Evolutionary conservation across 2,797 vertebrate species (phyloP).

Genomic region (Podarcis siculus): DNA sequence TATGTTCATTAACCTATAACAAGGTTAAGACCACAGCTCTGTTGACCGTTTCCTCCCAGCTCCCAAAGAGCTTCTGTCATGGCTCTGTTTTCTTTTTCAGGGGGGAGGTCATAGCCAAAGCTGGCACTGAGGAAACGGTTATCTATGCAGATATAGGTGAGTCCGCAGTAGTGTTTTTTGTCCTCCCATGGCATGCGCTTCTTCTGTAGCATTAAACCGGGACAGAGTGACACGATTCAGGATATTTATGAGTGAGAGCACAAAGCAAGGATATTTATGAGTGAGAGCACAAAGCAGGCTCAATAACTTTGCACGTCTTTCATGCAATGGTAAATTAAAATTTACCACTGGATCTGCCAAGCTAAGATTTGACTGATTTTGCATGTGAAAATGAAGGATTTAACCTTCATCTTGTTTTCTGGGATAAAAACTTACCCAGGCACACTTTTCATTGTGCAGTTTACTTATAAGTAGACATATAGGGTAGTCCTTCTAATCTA

Average conservation of each 20-base stretch:
- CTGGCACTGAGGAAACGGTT: constrained; percentile 84
- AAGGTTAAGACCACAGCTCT: too few species aligned
- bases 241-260: neutral
- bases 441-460: too few species aligned
- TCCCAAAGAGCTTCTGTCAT: too few species aligned
- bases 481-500: too few species aligned
- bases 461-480: too few species aligned
- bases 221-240: neutral
- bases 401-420: neutral
- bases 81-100: constrained; percentile 76
- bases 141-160: constrained; percentile 93
- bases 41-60: too few species aligned
- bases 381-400: neutral
- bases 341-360: neutral
- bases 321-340: too few species aligned
- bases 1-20: too few species aligned
- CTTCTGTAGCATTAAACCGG: neutral
- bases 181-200: too few species aligned
- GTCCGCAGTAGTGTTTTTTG: constrained; percentile 26
- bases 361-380: neutral
- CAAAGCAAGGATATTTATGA: neutral
- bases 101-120: constrained; percentile 92
- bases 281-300: neutral
- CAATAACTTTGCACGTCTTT: neutral
- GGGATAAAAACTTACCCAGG: too few species aligned